Evolutionary conservation across 2,888 invertebrate genomes (phyloP).

Genomic region (Diplolepis rosae): DNA sequence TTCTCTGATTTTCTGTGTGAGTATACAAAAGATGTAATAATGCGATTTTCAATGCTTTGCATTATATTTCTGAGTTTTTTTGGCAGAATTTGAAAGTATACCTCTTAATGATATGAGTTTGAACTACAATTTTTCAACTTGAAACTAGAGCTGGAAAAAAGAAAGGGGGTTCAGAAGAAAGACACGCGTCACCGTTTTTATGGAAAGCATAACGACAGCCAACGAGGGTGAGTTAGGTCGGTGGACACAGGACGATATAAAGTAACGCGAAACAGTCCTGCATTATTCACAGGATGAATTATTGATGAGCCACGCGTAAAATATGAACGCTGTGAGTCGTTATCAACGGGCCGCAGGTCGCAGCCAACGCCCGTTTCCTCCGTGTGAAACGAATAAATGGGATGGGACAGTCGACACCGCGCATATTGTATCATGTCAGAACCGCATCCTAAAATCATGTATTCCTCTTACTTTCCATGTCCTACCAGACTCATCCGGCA

Average conservation of each 20-base stretch:
- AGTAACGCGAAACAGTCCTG: constrained; percentile 66
- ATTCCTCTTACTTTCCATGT: constrained; percentile 14
- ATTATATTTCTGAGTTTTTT: no score
- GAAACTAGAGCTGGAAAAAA: not conserved
- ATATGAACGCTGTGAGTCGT: constrained; percentile 72
- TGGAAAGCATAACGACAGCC: not conserved
- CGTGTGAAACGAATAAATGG: constrained; percentile 37
- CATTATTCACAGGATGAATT: constrained; percentile 73
- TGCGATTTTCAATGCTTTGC: no score
- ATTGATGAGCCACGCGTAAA: constrained; percentile 72
- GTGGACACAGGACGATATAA: constrained; percentile 34
- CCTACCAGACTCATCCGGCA: constrained; percentile 28
- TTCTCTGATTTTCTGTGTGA: no score
- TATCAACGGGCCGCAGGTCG: constrained; percentile 67
- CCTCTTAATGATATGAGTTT: no score
- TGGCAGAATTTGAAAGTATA: no score
- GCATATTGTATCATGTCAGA: constrained; percentile 57
- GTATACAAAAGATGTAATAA: no score
- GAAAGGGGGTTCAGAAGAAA: not conserved
- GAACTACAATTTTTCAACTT: not conserved
- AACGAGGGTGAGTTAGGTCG: not conserved
- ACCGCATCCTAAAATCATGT: constrained; percentile 18
- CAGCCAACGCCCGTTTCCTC: constrained; percentile 19
- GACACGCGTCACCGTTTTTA: constrained; percentile 19
- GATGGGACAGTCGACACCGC: constrained; percentile 55